Base-by-base conservation (phyloP, 1,140 invertebrate genomes). In the Lasaia peninsularis region DNA sequence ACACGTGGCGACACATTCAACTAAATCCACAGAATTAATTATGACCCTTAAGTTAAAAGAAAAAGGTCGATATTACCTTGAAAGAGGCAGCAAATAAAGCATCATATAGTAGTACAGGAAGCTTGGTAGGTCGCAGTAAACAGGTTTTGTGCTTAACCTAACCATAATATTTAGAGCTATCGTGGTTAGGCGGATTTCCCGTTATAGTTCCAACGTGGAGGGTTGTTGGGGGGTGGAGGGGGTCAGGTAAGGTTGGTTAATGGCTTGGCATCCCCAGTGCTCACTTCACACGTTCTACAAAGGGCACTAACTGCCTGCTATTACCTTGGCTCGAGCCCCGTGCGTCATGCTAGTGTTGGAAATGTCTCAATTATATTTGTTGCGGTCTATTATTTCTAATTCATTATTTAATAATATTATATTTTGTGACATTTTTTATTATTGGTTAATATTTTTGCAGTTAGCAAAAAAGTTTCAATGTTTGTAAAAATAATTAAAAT, bases 291-390 rank as follows among this genome's bases (percentile, higher is more conserved):
- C 80, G 78, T 82, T 70, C 72, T 75, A 86, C 79, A 86, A 86
- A 81, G 83, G 67, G 68, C 75, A 72, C 80, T 86, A 86, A 86
- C 83, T 86, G 83, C 83, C 83, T 83, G 78, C 83, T 84, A 86
- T 86, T 86, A 86, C 80, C 78, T 74, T 78, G 66, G 75, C 74
- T 80, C 73, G 69, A 69, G 71, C 78, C 65, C 68, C 69, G 68
- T 70, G 61, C 59, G 62, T 60, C 51, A 56, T 44, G 58, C 56
- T 83, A 84, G 80, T 72, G 82, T 79, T 80, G 82, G 71, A 56
- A 65, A 56, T 54, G 56, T 35, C 24, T 44, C 49, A 54, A 50
- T 35, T 53, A 57, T 58, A 56, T 60, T 33, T 58, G 18, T 20
- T 56, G 12, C 1, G 16, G 12, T 40, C 11, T 10, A 21, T 44